phyloP scores from a whole-genome alignment of 2,797 vertebrate genomes.

The Alca torda region DNA sequence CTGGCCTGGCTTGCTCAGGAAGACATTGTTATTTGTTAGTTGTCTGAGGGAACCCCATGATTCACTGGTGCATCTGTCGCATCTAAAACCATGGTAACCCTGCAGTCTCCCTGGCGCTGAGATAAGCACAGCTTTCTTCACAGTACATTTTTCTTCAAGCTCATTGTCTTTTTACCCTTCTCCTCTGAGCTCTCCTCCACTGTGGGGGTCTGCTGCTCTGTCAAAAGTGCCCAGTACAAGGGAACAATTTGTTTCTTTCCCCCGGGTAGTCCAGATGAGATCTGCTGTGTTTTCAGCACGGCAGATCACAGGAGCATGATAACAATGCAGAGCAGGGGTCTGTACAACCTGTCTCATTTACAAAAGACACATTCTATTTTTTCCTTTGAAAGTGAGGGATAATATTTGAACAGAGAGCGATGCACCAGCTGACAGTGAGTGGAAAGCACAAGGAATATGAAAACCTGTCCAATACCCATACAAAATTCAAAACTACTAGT shows the following conservation, averaged over 20 bases:
- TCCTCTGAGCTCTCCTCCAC: not conserved
- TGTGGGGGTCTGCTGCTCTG: not conserved
- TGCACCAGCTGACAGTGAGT: not conserved
- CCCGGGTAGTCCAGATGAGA: not conserved
- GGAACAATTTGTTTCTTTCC: not conserved
- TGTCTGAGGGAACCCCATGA: not conserved
- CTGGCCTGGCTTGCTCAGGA: not conserved
- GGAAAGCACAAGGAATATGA: not conserved
- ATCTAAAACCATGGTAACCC: not conserved
- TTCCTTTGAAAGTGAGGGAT: not conserved
- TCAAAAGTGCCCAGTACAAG: not conserved
- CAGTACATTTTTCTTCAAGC: not conserved
- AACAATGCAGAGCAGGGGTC: not conserved
- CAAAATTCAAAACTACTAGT: not conserved
- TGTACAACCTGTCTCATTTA: not conserved
- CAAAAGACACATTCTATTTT: not conserved
- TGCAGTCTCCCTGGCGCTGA: not conserved
- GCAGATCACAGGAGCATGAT: not conserved
- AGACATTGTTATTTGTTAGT: accelerated
- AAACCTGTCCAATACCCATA: not conserved
- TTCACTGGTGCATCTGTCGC: not conserved
- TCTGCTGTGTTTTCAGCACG: not conserved
- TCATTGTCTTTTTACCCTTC: not conserved
- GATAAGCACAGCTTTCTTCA: not conserved
- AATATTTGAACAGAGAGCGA: not conserved